Evolutionary conservation across 2,888 invertebrate genomes (phyloP), one percentile per base, ranked within the genome.

Genomic region (Drosophila demipolita): DNA sequence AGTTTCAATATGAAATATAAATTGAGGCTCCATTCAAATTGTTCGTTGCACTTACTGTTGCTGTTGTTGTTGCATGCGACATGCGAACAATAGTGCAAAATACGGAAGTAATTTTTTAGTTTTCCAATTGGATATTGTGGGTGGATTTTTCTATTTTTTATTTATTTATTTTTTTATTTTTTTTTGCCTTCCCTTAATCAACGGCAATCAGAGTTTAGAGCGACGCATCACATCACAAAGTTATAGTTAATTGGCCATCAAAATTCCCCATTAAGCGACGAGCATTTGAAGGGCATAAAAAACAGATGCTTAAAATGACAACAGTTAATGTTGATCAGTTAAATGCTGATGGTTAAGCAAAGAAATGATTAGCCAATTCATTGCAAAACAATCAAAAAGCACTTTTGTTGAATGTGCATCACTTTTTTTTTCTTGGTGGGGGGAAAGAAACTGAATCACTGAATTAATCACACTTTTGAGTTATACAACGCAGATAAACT

Each of bases 61-160:
- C 58, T 61, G 26, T 60, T 61, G 6, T 40, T 50, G 35, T 73
- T 77, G 77, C 78, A 78, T 78, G 78, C 69, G 73, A 78, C 78
- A 78, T 80, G 78, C 81, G 23, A 76, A 67, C 80, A 76, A 75
- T 80, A 29, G 54, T 61, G 11, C 20, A 58, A 80, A 80, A 52
- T 67, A 45, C 78, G 80, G 78, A 80, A 78, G 72, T 65, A n/a
- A 15, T 38, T 57, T 75, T 11, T 53, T 36, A 15, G 67, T 58
- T 64, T 70, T 77, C 42, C 40, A 50, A 42, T 58, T 52, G 42
- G 26, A 59, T 62, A 69, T 65, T 78, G 64, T 65, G 59, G 58
- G 49, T 76, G 49, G 62, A 42, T 35, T 49, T 52, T 35, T 23
- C 17, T 9, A 26, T 8, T 2, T 23, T 12, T 20, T 9, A 23